A percentile compares a stretch with the other conserved stretches of the same genome.
phyloP scores from a whole-genome alignment of 1,140 invertebrate genomes.

The Stegodyphus dumicola region DNA sequence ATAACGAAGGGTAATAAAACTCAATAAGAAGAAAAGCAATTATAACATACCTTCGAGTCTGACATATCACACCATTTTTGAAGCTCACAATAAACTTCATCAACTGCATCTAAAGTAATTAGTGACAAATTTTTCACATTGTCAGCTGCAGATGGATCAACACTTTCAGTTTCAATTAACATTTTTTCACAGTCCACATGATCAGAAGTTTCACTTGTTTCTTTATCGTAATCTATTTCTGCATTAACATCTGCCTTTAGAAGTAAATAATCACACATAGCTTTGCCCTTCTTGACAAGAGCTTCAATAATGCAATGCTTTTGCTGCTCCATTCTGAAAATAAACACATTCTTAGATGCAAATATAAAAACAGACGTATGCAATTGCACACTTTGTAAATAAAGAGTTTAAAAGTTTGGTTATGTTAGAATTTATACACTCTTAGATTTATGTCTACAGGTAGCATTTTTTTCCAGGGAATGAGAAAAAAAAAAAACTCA shows the following conservation, averaged over 20 bases:
- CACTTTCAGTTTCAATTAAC: not conserved
- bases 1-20: too few relatives aligned
- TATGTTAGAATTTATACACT: too few relatives aligned
- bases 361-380: too few relatives aligned
- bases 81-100: slow-evolving; percentile 77
- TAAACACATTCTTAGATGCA: too few relatives aligned
- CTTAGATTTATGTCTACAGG: too few relatives aligned
- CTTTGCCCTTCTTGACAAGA: slow-evolving; percentile 79
- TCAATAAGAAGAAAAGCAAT: too few relatives aligned
- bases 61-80: slow-evolving; percentile 82
- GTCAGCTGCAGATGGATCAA: not conserved
- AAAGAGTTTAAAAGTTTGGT: too few relatives aligned
- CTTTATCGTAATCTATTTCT: slow-evolving; percentile 2
- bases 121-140: not conserved
- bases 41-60: slow-evolving; percentile 77
- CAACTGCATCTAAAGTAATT: slow-evolving; percentile 69
- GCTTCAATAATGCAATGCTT: slow-evolving; percentile 82
- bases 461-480: too few relatives aligned
- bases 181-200: not conserved
- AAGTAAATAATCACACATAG: slow-evolving; percentile 74
- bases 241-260: not conserved
- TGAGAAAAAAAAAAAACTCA: too few relatives aligned
- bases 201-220: slow-evolving; percentile 20
- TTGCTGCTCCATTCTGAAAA: slow-evolving; percentile 81
- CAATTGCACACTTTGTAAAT: too few relatives aligned